Conservation (phyloP, 2,888 invertebrate genomes). For the Ecliptopera silaceata region DNA sequence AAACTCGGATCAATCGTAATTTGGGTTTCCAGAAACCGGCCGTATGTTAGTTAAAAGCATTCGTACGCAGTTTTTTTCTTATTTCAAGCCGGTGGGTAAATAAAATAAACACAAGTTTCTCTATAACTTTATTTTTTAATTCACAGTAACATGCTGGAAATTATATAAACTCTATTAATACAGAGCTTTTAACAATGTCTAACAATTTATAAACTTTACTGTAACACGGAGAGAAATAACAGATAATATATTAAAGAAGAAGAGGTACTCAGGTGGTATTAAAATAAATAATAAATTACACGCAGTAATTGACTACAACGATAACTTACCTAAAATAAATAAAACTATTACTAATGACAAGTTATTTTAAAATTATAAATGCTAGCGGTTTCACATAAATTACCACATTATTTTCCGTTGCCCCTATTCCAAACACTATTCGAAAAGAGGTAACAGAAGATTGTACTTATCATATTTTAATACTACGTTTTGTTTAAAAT, state of each 20-base stretch:
- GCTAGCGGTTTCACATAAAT: conserved; percentile 78
- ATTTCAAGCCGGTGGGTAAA: too few relatives aligned
- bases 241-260: conserved; percentile 60
- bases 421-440: conserved; percentile 68
- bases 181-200: conserved; percentile 31
- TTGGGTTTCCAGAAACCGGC: too few relatives aligned
- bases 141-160: conserved; percentile 39
- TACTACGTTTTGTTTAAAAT: conserved; percentile 61
- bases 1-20: too few relatives aligned
- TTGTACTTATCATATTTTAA: conserved; percentile 72
- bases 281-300: conserved; percentile 71
- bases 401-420: conserved; percentile 78
- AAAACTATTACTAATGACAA: conserved; percentile 82
- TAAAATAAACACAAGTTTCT: conserved; percentile 39
- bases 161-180: conserved; percentile 28
- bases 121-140: conserved; percentile 53
- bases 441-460: conserved; percentile 81
- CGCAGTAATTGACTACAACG: conserved; percentile 66
- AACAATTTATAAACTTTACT: conserved; percentile 54
- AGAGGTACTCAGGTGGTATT: conserved; percentile 81
- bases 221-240: conserved; percentile 43
- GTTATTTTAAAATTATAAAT: conserved; percentile 75
- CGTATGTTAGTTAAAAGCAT: too few relatives aligned
- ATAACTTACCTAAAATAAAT: conserved; percentile 77
- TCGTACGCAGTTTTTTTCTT: too few relatives aligned